Evolutionary conservation across 2,797 vertebrate genomes (phyloP).

Genomic region (Lepus townsendii): DNA sequence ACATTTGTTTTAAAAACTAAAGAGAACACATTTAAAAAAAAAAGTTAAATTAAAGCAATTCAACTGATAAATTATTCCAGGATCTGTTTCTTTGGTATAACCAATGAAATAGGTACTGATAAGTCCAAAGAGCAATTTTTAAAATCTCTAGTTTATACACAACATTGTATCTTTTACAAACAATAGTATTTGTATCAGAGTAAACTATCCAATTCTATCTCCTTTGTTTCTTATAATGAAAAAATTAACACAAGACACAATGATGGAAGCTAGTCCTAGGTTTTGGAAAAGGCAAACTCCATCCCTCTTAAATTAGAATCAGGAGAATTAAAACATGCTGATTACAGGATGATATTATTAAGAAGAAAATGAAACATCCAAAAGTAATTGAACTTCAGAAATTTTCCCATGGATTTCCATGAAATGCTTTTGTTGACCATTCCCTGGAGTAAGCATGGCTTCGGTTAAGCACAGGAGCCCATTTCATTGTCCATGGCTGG

Average conservation of each 20-base stretch:
- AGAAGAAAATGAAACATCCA: conserved; percentile 45
- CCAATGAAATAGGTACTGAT: conserved; percentile 21
- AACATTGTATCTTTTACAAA: conserved; percentile 2
- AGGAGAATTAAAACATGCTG: conserved; percentile 26
- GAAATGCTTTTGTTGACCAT: background rate
- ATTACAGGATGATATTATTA: conserved; percentile 32
- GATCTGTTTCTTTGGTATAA: conserved; percentile 19
- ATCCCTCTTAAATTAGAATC: conserved; percentile 1
- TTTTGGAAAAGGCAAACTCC: conserved; percentile 46
- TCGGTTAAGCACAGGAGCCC: background rate
- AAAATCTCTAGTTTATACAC: background rate
- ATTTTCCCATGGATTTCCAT: background rate
- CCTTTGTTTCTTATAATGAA: conserved; percentile 43
- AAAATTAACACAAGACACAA: conserved; percentile 5
- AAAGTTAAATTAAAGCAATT: conserved; percentile 20
- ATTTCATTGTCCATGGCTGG: background rate
- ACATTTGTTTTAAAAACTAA: background rate
- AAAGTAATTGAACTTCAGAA: conserved; percentile 13
- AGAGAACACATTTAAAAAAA: background rate
- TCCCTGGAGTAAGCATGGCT: background rate
- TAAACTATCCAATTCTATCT: conserved; percentile 15
- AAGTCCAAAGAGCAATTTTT: conserved; percentile 16
- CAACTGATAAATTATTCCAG: conserved; percentile 8
- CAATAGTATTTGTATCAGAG: background rate
- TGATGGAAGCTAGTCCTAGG: background rate